Conservation (phyloP, 2,888 invertebrate genomes). For the Eupithecia subfuscata region DNA sequence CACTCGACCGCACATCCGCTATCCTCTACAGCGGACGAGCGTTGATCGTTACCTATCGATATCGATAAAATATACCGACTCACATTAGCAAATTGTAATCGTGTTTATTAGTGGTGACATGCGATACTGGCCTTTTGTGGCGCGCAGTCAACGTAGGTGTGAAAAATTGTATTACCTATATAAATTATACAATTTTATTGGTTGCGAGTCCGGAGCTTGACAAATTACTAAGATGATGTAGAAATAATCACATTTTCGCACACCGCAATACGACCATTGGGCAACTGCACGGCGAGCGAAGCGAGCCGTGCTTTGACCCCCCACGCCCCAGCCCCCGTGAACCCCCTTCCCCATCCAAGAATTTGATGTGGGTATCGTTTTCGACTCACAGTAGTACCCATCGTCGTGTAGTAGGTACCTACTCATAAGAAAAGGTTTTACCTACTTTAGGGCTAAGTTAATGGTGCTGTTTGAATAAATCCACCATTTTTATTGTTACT, state of each 20-base stretch:
- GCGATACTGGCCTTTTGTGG: not conserved
- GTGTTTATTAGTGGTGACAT: not conserved
- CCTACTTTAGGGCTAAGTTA: not conserved
- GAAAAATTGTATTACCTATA: not conserved
- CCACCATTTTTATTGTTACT: no score
- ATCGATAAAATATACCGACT: conserved; percentile 34
- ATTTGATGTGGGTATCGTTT: no score
- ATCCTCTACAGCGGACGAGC: conserved; percentile 12
- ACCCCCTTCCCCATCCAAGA: no score
- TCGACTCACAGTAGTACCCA: no score
- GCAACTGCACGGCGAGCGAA: no score
- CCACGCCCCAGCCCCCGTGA: no score
- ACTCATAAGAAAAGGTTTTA: not conserved
- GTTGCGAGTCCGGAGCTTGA: not conserved
- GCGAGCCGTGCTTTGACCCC: no score
- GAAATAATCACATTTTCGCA: no score
- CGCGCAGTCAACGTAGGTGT: not conserved
- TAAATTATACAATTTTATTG: not conserved
- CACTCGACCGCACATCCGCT: conserved; percentile 55
- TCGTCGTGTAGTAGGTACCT: no score
- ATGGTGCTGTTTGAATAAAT: not conserved
- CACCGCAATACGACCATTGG: no score
- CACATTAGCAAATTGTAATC: not conserved
- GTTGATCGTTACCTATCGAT: conserved; percentile 12
- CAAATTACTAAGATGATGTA: not conserved